phyloP scores from a whole-genome alignment of 2,888 invertebrate species.

The Nycteola revayana region DNA sequence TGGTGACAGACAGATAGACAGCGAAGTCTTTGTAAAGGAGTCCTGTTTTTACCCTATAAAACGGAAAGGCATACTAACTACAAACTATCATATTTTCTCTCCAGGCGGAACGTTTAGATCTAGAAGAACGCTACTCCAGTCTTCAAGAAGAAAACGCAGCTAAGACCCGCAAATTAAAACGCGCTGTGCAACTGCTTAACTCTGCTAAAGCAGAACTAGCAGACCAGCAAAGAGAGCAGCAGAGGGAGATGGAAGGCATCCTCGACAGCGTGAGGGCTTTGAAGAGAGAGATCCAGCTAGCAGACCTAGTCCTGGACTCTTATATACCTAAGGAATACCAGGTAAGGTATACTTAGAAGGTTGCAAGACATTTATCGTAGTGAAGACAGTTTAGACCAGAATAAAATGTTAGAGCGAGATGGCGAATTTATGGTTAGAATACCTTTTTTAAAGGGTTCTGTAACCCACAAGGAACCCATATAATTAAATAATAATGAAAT shows the following conservation, averaged over 20 bases:
- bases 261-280: slow-evolving; percentile 96
- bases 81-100: not conserved
- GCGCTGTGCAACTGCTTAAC: slow-evolving; percentile 93
- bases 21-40: too few species aligned
- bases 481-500: too few species aligned
- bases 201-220: slow-evolving; percentile 92
- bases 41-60: too few species aligned
- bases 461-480: too few species aligned
- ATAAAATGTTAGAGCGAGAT: too few species aligned
- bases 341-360: slow-evolving; percentile 72
- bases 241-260: slow-evolving; percentile 97
- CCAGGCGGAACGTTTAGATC: slow-evolving; percentile 92
- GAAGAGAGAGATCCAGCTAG: slow-evolving; percentile 93
- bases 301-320: slow-evolving; percentile 94
- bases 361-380: too few species aligned
- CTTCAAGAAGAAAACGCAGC: slow-evolving; percentile 97
- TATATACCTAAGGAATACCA: slow-evolving; percentile 97
- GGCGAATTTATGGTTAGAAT: too few species aligned
- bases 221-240: slow-evolving; percentile 96
- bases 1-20: too few species aligned
- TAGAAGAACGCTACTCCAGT: slow-evolving; percentile 96
- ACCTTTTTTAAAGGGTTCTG: too few species aligned
- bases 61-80: too few species aligned
- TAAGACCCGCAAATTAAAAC: slow-evolving; percentile 95
- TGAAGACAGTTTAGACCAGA: too few species aligned